A percentile compares a stretch with the other conserved stretches of the same genome.
Conservation (phyloP, 2,113 vertebrate species). For the Micronycteris hirsuta region DNA sequence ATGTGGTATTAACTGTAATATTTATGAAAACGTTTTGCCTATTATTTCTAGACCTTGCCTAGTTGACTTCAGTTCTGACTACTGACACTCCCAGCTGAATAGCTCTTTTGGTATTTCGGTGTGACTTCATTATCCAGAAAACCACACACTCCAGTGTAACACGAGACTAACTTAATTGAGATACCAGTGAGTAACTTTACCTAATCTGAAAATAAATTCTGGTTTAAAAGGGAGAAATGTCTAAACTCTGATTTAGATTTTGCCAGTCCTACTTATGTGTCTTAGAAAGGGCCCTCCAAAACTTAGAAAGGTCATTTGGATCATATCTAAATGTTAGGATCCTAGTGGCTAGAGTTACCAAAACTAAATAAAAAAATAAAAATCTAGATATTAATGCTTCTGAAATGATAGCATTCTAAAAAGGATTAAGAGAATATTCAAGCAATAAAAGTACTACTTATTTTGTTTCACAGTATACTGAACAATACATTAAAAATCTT, state of each 20-base stretch:
- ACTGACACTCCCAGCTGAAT: not conserved
- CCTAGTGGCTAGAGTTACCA: not conserved
- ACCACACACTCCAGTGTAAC: not conserved
- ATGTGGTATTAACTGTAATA: not conserved
- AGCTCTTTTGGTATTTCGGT: not conserved
- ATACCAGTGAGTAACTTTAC: not conserved
- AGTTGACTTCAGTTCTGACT: not conserved
- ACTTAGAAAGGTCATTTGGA: too few species aligned
- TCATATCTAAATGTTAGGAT: not conserved
- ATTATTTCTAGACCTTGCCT: not conserved
- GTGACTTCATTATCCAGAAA: not conserved
- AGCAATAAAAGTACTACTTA: not conserved
- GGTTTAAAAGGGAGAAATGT: not conserved
- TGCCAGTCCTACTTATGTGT: not conserved
- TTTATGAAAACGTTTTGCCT: not conserved
- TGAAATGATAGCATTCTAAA: not conserved
- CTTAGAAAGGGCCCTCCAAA: not conserved
- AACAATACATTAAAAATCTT: conserved; percentile 27
- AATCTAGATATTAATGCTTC: not conserved
- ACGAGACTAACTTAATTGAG: not conserved
- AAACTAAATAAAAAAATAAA: not conserved
- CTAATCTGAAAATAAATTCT: not conserved
- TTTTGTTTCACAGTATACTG: not conserved
- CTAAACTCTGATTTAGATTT: not conserved
- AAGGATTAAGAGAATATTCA: not conserved